phyloP scores from a whole-genome alignment of 2,888 invertebrate genomes.

The Congeria kusceri region DNA sequence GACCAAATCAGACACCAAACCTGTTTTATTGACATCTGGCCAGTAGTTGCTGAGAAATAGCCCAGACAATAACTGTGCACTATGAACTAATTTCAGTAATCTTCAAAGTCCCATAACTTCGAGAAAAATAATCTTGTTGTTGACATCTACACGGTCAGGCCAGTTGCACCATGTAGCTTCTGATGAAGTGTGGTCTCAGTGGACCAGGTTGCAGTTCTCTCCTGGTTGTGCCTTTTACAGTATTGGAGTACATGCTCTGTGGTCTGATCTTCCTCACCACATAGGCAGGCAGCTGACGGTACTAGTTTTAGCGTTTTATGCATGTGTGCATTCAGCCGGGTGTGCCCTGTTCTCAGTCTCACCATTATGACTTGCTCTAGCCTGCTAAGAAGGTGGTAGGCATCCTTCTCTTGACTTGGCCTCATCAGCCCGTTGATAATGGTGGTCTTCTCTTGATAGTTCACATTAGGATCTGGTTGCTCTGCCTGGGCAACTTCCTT shows the following conservation, averaged over 20 bases:
- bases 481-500: slow-evolving; percentile 15
- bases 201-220: too few relatives aligned
- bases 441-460: slow-evolving; percentile 17
- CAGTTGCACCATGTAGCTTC: too few relatives aligned
- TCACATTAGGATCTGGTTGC: slow-evolving; percentile 4
- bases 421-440: slow-evolving; percentile 12
- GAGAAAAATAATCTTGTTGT: too few relatives aligned
- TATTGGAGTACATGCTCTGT: neutral
- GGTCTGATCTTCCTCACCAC: slow-evolving; percentile 9
- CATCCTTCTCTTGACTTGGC: slow-evolving; percentile 10
- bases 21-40: too few relatives aligned
- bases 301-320: slow-evolving; percentile 7
- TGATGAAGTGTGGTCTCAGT: too few relatives aligned
- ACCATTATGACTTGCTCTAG: neutral
- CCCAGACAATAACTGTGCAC: too few relatives aligned
- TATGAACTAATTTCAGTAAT: too few relatives aligned
- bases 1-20: too few relatives aligned
- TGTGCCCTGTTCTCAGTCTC: slow-evolving; percentile 26
- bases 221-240: too few relatives aligned
- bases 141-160: too few relatives aligned
- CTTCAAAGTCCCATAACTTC: too few relatives aligned
- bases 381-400: slow-evolving; percentile 26
- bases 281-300: slow-evolving; percentile 11
- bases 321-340: slow-evolving; percentile 30
- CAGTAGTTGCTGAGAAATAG: too few relatives aligned